Conservation (phyloP, 2,797 vertebrate genomes). For the Calcarius lapponicus region DNA sequence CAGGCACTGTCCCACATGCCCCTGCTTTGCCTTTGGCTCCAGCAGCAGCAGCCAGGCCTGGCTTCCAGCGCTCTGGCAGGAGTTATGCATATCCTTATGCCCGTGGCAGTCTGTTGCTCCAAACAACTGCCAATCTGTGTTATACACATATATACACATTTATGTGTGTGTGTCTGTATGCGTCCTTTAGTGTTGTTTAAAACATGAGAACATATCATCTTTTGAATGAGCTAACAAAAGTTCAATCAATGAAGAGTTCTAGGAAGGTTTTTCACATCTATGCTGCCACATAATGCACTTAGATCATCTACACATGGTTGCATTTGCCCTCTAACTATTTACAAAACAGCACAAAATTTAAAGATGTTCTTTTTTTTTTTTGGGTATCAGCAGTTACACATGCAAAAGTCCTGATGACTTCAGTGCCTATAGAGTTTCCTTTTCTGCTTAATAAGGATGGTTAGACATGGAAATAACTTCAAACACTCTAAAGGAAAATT, state of each 20-base stretch:
- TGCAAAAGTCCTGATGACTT: background rate
- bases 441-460: background rate
- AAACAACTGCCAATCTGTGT: background rate
- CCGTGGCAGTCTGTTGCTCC: background rate
- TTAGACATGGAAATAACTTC: background rate
- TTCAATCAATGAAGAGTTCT: background rate
- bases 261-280: background rate
- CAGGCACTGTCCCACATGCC: background rate
- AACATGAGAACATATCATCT: background rate
- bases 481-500: background rate
- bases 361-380: background rate
- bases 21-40: background rate
- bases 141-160: background rate
- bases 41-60: rapidly evolving
- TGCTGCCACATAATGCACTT: background rate
- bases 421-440: background rate
- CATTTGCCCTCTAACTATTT: background rate
- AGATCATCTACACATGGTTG: background rate
- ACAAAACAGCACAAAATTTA: background rate
- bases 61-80: background rate
- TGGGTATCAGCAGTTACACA: background rate
- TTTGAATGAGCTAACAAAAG: background rate
- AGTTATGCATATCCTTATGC: background rate
- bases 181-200: background rate
- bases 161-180: background rate